Conservation (phyloP, 2,888 invertebrate species). For the Peribatodes rhomboidaria region DNA sequence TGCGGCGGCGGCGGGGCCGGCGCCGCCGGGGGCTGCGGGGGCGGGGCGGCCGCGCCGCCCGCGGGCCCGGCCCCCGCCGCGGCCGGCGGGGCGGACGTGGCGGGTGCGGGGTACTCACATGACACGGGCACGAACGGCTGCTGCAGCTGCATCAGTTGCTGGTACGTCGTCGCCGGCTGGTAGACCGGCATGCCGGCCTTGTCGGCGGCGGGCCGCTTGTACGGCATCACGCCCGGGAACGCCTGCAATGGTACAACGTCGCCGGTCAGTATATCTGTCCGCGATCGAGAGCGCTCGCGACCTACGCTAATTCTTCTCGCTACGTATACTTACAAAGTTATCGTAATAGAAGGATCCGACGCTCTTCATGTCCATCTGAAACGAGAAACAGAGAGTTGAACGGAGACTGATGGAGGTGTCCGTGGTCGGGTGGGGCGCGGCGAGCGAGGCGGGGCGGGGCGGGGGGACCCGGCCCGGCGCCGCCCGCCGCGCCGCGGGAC, state of each 20-base stretch:
- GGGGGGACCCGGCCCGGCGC: conserved; percentile 64
- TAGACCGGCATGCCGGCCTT: conserved; percentile 98
- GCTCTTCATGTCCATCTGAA: conserved; percentile 98
- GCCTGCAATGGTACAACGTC: conserved; percentile 87
- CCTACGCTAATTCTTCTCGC: background rate
- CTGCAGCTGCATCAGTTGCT: conserved; percentile 97
- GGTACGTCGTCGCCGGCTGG: conserved; percentile 97
- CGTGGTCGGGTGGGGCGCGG: conserved; percentile 66
- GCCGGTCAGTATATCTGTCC: conserved; percentile 16
- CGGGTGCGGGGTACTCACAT: conserved; percentile 97
- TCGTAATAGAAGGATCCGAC: conserved; percentile 98
- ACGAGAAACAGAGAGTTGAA: conserved; percentile 85
- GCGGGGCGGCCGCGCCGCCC: conserved; percentile 87
- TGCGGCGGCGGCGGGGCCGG: conserved; percentile 82
- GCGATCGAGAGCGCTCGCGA: conserved; percentile 19
- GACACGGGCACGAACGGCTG: conserved; percentile 99
- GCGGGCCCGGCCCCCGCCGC: conserved; percentile 79
- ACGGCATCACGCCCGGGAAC: conserved; percentile 98
- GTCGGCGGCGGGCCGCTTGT: conserved; percentile 98
- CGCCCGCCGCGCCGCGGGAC: conserved; percentile 62
- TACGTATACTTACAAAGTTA: conserved; percentile 94
- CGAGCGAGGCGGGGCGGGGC: conserved; percentile 61
- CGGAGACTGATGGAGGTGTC: conserved; percentile 60
- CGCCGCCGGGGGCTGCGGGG: conserved; percentile 85
- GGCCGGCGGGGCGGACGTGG: conserved; percentile 88